phyloP scores from a whole-genome alignment of 1,140 invertebrate genomes.

The Mercenaria mercenaria region DNA sequence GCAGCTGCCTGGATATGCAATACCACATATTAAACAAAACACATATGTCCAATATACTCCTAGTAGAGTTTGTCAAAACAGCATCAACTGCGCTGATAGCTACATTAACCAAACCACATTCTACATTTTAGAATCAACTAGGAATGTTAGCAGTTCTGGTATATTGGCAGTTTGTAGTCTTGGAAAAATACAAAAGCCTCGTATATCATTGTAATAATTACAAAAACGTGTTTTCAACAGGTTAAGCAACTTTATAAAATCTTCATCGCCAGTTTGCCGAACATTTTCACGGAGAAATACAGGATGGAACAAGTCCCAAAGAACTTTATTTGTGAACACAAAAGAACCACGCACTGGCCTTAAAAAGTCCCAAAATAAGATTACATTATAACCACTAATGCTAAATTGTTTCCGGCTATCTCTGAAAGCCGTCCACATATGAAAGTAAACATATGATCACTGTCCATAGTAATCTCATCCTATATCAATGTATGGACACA shows the following conservation, averaged over 20 bases:
- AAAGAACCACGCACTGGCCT: background rate
- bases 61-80: background rate
- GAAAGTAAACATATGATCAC: constrained; percentile 18
- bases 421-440: constrained; percentile 1
- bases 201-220: no score
- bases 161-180: background rate
- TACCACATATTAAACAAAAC: no score
- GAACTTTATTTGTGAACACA: constrained; percentile 21
- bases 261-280: background rate
- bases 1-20: no score
- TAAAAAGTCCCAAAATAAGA: constrained; percentile 35
- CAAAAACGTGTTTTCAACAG: background rate
- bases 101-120: constrained; percentile 4
- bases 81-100: background rate
- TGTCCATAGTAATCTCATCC: constrained; percentile 38
- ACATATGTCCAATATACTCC: background rate
- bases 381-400: constrained; percentile 5
- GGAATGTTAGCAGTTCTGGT: background rate
- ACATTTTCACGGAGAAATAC: constrained; percentile 25
- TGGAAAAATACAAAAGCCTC: constrained; percentile 14
- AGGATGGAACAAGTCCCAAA: constrained; percentile 17
- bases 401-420: constrained; percentile 2
- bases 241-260: constrained; percentile 9
- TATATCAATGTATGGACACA: constrained; percentile 7
- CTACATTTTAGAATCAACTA: background rate